These are phyloP conservation scores for Perizoma flavofasciatum DNA, from an alignment of 2,888 invertebrate species.

Conservation along the genomic window DNA sequence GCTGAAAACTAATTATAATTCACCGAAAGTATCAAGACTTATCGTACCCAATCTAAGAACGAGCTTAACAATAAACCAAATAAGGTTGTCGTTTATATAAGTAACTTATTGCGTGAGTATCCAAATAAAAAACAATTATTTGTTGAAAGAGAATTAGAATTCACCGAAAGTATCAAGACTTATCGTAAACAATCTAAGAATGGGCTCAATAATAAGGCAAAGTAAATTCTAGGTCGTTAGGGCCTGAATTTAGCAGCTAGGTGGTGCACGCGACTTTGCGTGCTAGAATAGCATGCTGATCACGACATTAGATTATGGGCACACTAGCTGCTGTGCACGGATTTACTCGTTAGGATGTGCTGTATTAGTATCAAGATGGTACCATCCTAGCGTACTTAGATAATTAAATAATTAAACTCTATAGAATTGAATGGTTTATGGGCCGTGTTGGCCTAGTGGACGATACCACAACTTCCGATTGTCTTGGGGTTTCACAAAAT, in stretches of 20 bases:
- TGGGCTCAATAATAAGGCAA: slow-evolving; percentile 20
- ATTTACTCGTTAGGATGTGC: slow-evolving; percentile 28
- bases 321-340: slow-evolving; percentile 25
- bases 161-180: slow-evolving; percentile 19
- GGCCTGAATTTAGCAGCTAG: slow-evolving; percentile 42
- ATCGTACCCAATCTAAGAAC: too few species aligned
- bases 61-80: too few species aligned
- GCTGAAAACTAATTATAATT: too few species aligned
- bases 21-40: too few species aligned
- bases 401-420: neutral
- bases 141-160: slow-evolving; percentile 12
- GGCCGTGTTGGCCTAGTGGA: too few species aligned
- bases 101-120: neutral
- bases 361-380: slow-evolving; percentile 32
- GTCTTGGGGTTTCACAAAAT: too few species aligned
- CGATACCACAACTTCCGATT: too few species aligned
- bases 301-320: slow-evolving; percentile 32
- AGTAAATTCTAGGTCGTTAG: slow-evolving; percentile 50
- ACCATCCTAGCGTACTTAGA: slow-evolving; percentile 6
- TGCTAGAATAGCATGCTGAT: slow-evolving; percentile 40
- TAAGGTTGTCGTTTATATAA: too few species aligned
- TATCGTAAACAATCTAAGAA: slow-evolving; percentile 5
- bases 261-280: slow-evolving; percentile 58
- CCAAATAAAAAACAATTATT: too few species aligned
- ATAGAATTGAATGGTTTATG: neutral